These are phyloP conservation scores for Drosophila colorata DNA, from an alignment of 2,888 invertebrate species.

Conservation along the genomic window DNA sequence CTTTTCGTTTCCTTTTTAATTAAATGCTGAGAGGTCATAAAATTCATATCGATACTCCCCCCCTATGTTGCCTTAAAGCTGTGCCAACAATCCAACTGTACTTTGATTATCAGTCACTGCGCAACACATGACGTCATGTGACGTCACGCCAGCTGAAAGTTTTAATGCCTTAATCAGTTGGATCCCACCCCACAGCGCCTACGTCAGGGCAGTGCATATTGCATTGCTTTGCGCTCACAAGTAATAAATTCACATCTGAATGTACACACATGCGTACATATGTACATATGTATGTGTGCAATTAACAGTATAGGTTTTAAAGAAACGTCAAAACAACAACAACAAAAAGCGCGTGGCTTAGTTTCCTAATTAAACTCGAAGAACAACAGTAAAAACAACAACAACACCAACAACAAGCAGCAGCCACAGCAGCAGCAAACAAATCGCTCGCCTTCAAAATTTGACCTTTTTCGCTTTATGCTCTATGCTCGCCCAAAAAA, in stretches of 20 bases:
- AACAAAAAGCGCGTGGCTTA: constrained; percentile 48
- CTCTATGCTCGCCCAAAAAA: constrained; percentile 26
- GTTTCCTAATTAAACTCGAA: constrained; percentile 69
- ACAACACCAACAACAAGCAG: constrained; percentile 16
- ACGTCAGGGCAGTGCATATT: constrained; percentile 11
- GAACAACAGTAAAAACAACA: neutral
- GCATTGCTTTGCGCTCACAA: constrained; percentile 23
- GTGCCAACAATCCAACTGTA: constrained; percentile 32
- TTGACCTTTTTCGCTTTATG: constrained; percentile 72
- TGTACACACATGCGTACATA: neutral
- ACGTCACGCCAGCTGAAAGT: constrained; percentile 40
- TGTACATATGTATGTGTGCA: constrained; percentile 8
- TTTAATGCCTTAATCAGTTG: constrained; percentile 9
- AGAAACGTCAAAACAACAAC: constrained; percentile 8
- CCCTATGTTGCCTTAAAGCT: constrained; percentile 8
- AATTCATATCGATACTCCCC: constrained; percentile 48
- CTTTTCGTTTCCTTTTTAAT: constrained; percentile 39
- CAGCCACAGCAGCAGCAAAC: constrained; percentile 52
- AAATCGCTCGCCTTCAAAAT: constrained; percentile 65
- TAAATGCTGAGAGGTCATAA: constrained; percentile 53
- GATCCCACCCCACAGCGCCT: neutral
- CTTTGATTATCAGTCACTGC: constrained; percentile 34
- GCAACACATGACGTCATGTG: constrained; percentile 36
- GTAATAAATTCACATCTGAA: constrained; percentile 9
- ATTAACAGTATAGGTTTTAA: constrained; percentile 46